These are phyloP conservation scores for Lepidocyrtinus sp. DNA, from an alignment of 2,888 invertebrate species.

Conservation along the genomic window DNA sequence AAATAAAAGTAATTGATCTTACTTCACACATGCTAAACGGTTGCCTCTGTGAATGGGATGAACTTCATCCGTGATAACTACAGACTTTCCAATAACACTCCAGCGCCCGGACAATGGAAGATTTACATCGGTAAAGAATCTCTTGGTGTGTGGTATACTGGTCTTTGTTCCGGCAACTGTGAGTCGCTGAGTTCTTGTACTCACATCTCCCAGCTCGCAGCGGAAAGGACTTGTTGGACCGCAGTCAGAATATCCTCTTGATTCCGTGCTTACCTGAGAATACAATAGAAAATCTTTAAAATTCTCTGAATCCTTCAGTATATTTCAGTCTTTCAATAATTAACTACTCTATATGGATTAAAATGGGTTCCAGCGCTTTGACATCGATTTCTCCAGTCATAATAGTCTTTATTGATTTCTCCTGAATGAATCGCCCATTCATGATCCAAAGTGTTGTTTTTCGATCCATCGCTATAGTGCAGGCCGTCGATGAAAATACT, in stretches of 20 bases:
- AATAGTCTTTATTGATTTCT: conserved; percentile 88
- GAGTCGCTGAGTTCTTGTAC: conserved; percentile 74
- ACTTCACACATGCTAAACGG: conserved; percentile 90
- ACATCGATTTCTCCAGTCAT: conserved; percentile 91
- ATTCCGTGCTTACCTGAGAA: conserved; percentile 66
- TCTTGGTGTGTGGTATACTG: conserved; percentile 79
- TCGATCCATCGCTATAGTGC: conserved; percentile 88
- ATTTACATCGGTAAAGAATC: conserved; percentile 84
- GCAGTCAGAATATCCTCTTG: conserved; percentile 72
- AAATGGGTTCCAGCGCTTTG: conserved; percentile 83
- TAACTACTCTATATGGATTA: conserved; percentile 84
- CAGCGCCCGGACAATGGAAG: conserved; percentile 83
- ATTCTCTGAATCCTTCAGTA: background rate
- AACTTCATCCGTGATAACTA: conserved; percentile 90
- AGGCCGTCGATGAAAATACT: conserved; percentile 86
- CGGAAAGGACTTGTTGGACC: conserved; percentile 72
- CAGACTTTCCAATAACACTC: conserved; percentile 84
- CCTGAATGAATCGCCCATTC: conserved; percentile 88
- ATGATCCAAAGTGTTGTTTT: conserved; percentile 72
- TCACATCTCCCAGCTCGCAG: conserved; percentile 81
- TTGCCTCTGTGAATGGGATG: conserved; percentile 91
- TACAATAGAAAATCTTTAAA: background rate
- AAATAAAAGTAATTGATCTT: conserved; percentile 71
- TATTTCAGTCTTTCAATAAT: conserved; percentile 44
- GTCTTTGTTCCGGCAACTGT: conserved; percentile 83